phyloP scores from a whole-genome alignment of 2,888 invertebrate species.

The Noctua janthe region DNA sequence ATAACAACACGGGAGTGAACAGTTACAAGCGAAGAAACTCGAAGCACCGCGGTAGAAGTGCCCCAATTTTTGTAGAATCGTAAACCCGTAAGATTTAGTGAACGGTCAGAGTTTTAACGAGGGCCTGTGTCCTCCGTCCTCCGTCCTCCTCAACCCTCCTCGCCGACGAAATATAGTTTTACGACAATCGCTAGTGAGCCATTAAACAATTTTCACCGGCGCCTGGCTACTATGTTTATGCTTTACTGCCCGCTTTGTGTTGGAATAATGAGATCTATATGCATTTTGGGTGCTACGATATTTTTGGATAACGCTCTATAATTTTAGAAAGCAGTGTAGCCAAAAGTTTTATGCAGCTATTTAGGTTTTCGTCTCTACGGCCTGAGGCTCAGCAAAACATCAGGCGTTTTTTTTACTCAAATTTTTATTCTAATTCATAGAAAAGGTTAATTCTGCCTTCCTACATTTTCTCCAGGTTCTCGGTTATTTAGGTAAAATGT shows the following conservation, averaged over 20 bases:
- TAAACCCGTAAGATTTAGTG: slow-evolving; percentile 88
- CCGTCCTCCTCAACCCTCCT: slow-evolving; percentile 69
- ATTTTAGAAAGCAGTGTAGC: slow-evolving; percentile 20
- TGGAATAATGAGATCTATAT: slow-evolving; percentile 48
- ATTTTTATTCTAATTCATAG: neutral
- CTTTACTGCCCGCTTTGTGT: slow-evolving; percentile 63
- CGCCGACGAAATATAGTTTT: slow-evolving; percentile 84
- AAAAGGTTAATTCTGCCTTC: neutral
- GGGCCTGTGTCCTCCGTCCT: slow-evolving; percentile 72
- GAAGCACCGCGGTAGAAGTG: slow-evolving; percentile 43
- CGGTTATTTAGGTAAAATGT: neutral
- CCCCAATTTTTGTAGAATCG: slow-evolving; percentile 87
- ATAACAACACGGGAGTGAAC: slow-evolving; percentile 46
- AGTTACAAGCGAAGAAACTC: slow-evolving; percentile 50
- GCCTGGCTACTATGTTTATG: slow-evolving; percentile 73
- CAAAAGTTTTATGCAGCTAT: neutral
- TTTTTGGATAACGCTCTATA: slow-evolving; percentile 18
- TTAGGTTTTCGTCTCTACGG: neutral
- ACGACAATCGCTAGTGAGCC: slow-evolving; percentile 84
- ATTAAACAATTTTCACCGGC: slow-evolving; percentile 78
- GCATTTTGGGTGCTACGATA: slow-evolving; percentile 29
- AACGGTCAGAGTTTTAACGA: slow-evolving; percentile 87
- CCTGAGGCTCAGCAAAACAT: neutral
- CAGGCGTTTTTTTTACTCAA: neutral
- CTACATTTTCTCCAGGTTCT: neutral